Conservation (phyloP, 2,797 vertebrate species). For the Chromis chromis region DNA sequence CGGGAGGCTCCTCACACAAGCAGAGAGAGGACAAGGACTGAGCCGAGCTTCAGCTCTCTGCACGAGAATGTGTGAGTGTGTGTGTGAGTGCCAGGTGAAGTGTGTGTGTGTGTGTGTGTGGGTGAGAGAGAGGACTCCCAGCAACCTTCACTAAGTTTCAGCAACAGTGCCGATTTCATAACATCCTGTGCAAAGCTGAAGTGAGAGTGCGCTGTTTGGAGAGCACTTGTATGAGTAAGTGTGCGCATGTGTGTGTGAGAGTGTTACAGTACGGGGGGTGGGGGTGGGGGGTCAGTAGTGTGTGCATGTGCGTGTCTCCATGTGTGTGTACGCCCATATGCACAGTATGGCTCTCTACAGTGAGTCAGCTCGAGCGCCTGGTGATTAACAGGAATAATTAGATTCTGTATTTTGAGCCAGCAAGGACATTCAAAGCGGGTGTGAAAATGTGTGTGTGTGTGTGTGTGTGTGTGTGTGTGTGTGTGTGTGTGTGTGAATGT, state of each 20-base stretch:
- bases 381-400: constrained; percentile 78
- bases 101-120: constrained; percentile 48
- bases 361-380: constrained; percentile 71
- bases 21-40: constrained; percentile 58
- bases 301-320: constrained; percentile 34
- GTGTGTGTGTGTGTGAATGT: constrained; percentile 6
- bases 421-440: constrained; percentile 47
- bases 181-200: constrained; percentile 83
- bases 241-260: constrained; percentile 61
- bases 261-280: constrained; percentile 34
- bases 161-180: constrained; percentile 82
- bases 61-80: constrained; percentile 37
- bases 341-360: constrained; percentile 40
- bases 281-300: constrained; percentile 55
- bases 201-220: constrained; percentile 71
- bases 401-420: constrained; percentile 66
- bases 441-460: constrained; percentile 37
- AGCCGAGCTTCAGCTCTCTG: constrained; percentile 66
- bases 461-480: constrained; percentile 6
- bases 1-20: constrained; percentile 64
- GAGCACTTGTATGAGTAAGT: constrained; percentile 73
- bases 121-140: constrained; percentile 73
- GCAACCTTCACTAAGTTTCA: constrained; percentile 77
- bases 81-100: constrained; percentile 62
- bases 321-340: constrained; percentile 35